Conservation (phyloP, 2,113 vertebrate species). For the Redunca redunca region DNA sequence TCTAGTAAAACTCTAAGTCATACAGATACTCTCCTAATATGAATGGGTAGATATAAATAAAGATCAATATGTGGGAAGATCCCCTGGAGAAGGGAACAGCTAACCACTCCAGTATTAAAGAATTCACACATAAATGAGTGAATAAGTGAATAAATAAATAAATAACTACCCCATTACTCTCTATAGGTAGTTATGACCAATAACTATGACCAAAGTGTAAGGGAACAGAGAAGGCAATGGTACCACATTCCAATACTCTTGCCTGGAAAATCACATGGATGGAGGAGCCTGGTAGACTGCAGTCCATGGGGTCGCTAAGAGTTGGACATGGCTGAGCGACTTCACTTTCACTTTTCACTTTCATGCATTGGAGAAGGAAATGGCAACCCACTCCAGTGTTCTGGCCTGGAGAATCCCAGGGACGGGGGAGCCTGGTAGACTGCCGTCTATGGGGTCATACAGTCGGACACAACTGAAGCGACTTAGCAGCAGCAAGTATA, state of each 20-base stretch:
- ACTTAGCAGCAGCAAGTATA: not conserved
- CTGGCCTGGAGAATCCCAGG: too few species aligned
- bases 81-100: not conserved
- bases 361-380: too few species aligned
- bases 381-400: too few species aligned
- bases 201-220: not conserved
- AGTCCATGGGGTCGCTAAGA: too few species aligned
- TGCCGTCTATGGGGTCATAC: fast-evolving
- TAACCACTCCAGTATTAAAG: not conserved
- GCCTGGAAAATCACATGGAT: too few species aligned
- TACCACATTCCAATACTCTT: too few species aligned
- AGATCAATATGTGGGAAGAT: not conserved
- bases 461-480: too few species aligned
- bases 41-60: not conserved
- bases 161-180: not conserved
- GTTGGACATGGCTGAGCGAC: fast-evolving
- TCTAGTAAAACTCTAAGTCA: not conserved
- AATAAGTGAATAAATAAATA: not conserved
- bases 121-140: not conserved
- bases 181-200: not conserved
- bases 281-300: too few species aligned
- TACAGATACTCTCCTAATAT: not conserved
- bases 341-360: too few species aligned
- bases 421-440: too few species aligned
- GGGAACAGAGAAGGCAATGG: not conserved